phyloP scores from a whole-genome alignment of 2,113 vertebrate species.

The Platycercus adscitus region DNA sequence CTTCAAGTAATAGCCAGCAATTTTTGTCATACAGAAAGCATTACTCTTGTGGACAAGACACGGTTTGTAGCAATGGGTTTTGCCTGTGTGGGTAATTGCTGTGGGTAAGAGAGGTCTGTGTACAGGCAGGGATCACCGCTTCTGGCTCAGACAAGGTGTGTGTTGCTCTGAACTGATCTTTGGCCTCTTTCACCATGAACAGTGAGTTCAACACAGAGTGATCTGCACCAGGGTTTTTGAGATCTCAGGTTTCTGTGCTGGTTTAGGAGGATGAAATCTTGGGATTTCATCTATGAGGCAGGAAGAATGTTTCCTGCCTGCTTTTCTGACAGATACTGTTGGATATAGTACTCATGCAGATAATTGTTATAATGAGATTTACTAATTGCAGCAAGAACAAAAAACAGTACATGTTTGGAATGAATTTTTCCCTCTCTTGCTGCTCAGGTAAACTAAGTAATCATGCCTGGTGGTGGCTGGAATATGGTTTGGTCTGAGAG shows the following conservation, averaged over 20 bases:
- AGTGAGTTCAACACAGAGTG: not conserved
- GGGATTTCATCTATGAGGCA: not conserved
- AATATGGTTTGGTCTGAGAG: not conserved
- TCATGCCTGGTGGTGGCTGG: not conserved
- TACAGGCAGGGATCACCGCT: accelerated
- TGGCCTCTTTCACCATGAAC: not conserved
- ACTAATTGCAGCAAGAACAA: not conserved
- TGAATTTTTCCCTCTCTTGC: not conserved
- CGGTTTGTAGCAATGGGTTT: not conserved
- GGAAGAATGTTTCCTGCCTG: not conserved
- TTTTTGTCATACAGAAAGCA: accelerated
- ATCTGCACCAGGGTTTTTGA: not conserved
- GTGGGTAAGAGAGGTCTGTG: not conserved
- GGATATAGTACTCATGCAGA: not conserved
- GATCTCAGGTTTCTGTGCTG: not conserved
- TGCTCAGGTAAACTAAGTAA: not conserved
- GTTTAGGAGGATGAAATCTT: not conserved
- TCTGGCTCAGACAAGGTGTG: too few relatives aligned
- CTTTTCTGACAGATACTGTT: not conserved
- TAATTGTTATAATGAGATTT: not conserved
- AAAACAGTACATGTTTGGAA: not conserved
- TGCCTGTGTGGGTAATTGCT: not conserved
- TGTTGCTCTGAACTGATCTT: too few relatives aligned
- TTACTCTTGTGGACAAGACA: not conserved
- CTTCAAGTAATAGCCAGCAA: not conserved